phyloP scores from a whole-genome alignment of 2,797 vertebrate genomes.

The Pangasius djambal region DNA sequence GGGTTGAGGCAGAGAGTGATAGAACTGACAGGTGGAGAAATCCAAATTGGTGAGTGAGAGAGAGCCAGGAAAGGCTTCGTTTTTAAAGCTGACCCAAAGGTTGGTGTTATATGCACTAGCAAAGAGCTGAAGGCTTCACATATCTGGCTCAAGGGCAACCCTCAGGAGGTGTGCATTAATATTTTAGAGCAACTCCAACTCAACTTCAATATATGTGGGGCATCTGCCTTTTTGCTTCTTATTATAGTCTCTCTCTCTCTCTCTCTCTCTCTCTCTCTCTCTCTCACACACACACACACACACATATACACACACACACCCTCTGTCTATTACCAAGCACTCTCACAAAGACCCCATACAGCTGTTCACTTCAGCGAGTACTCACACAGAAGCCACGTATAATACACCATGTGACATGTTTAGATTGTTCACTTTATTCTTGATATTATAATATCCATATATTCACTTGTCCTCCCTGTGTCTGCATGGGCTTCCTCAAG shows the following conservation, averaged over 20 bases:
- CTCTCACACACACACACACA: not conserved
- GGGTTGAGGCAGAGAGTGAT: not conserved
- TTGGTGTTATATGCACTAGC: not conserved
- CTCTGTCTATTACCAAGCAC: not conserved
- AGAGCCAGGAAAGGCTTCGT: not conserved
- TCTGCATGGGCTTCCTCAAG: not conserved
- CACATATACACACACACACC: not conserved
- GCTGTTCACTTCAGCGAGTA: not conserved
- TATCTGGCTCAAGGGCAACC: constrained; percentile 33
- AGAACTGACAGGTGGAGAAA: constrained; percentile 14
- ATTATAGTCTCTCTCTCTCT: constrained; percentile 14
- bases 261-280: too few relatives aligned
- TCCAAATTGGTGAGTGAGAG: constrained; percentile 27
- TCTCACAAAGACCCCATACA: not conserved
- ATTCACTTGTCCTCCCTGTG: not conserved
- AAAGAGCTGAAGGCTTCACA: not conserved
- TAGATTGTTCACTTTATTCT: not conserved
- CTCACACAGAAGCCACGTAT: not conserved
- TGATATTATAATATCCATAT: not conserved
- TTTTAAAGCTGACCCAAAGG: not conserved
- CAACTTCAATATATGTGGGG: constrained; percentile 40
- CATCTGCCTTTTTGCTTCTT: constrained; percentile 41
- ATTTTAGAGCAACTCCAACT: constrained; percentile 41
- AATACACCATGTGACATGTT: not conserved
- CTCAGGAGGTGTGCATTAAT: constrained; percentile 46